These are phyloP conservation scores for Candoia aspera DNA, from an alignment of 2,113 vertebrate species.

Conservation along the genomic window DNA sequence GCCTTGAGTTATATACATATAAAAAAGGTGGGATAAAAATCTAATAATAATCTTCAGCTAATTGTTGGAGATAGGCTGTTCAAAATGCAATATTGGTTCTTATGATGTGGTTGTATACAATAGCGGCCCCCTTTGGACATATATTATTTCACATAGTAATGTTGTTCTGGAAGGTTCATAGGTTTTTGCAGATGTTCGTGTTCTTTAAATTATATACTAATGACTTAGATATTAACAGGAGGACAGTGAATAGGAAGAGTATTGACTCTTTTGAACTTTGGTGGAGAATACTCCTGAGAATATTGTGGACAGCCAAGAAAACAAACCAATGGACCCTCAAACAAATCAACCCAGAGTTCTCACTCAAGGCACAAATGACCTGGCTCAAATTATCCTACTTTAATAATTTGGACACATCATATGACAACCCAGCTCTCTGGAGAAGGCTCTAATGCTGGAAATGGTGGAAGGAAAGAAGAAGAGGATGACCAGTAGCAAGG, in stretches of 20 bases:
- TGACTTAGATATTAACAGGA: background rate
- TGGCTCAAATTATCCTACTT: background rate
- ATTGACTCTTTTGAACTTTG: background rate
- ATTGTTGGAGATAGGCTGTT: too few relatives aligned
- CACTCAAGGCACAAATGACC: background rate
- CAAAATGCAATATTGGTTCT: too few relatives aligned
- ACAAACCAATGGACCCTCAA: background rate
- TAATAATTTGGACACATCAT: background rate
- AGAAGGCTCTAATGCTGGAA: background rate
- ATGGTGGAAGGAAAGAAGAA: background rate
- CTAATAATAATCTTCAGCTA: too few relatives aligned
- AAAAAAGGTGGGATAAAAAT: too few relatives aligned
- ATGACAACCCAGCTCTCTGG: background rate
- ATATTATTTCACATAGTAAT: background rate
- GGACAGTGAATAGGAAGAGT: background rate
- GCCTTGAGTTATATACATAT: too few relatives aligned
- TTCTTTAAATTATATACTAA: background rate
- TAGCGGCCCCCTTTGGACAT: too few relatives aligned
- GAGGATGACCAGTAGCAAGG: background rate
- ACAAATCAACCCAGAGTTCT: background rate
- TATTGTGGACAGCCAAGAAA: background rate
- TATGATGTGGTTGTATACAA: too few relatives aligned
- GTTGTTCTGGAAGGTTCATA: background rate
- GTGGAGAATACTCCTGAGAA: background rate
- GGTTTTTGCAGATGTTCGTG: background rate